Percentiles rank a stretch among this genome's conserved stretches.
Conservation (phyloP, 2,797 vertebrate genomes). For the Scolopax rusticola region DNA sequence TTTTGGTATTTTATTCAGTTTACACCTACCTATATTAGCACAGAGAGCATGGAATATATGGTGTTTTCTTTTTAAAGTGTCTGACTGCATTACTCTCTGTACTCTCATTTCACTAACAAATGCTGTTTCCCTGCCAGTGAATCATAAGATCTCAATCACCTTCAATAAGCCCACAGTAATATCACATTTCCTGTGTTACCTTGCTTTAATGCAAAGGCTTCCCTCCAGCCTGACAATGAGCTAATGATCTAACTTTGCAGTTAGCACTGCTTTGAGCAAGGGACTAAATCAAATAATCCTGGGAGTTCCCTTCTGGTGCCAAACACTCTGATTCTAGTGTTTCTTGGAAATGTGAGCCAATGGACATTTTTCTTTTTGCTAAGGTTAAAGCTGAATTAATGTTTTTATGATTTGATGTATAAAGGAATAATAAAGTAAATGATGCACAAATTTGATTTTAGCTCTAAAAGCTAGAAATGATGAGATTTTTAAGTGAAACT, state of each 20-base stretch:
- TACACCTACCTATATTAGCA: background rate
- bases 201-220: background rate
- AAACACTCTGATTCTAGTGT: background rate
- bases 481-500: background rate
- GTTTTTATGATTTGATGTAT: background rate
- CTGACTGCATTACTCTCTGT: background rate
- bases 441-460: background rate
- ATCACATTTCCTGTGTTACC: background rate
- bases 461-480: background rate
- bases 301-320: background rate
- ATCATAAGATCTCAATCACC: conserved; percentile 1
- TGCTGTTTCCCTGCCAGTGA: background rate
- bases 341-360: background rate
- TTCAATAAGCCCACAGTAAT: background rate
- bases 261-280: background rate
- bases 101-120: conserved; percentile 25
- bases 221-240: background rate
- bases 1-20: background rate
- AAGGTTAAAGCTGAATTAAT: background rate
- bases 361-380: background rate
- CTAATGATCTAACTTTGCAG: background rate
- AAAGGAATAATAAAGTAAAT: background rate
- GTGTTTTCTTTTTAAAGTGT: background rate
- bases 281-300: background rate
- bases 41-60: background rate